Base-by-base conservation (phyloP, 2,888 invertebrate genomes). In the Chaitophorus viminalis region DNA sequence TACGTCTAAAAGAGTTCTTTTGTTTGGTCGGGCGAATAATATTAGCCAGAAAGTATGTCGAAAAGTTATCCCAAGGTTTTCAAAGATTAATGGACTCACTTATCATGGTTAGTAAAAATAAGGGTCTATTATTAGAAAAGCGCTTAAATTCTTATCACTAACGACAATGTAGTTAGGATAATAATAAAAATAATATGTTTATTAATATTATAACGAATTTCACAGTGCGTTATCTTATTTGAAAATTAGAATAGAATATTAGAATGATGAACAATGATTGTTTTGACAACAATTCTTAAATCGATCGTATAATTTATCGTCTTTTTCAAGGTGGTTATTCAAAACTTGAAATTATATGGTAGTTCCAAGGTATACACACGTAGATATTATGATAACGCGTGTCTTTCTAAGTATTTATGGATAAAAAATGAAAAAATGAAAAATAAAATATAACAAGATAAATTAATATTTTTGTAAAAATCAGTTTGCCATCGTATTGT, bases 41-140 rank as follows among this genome's bases (percentile, higher is more conserved):
- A 75, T 75, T 39, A 60, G 54, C 82, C 74, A n/a, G 33, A 54
- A 52, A n/a, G 31, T 33, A 52, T 6, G 60, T 21, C 21, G 21
- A 60, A 74, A 83, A 39, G 60, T 83, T 60, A 75, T 36, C 36
- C 75, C 60, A 31, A 83, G 39, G n/a, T 83, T 75, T 83, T 83
- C 74, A 39, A n/a, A 29, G 75, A 83, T 83, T 83, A 83, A 83
- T 75, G 74, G 60, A 83, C 29, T 54, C 72, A 31, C 29, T 60
- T 60, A 75, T 60, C 60, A 74, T 60, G 3, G 54, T 36, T 8
- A 75, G 29, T 31, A n/a, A 83, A 75, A 75, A 75, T 39, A 83
- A 75, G 29, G 39, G 60, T 39, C 29, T 60, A 83, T 83, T 83
- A 75, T 83, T 60, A 60, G 29, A 74, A 74, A 29, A 60, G 3